Base-by-base conservation (phyloP, 2,888 invertebrate species). In the Luffia ferchaultella region DNA sequence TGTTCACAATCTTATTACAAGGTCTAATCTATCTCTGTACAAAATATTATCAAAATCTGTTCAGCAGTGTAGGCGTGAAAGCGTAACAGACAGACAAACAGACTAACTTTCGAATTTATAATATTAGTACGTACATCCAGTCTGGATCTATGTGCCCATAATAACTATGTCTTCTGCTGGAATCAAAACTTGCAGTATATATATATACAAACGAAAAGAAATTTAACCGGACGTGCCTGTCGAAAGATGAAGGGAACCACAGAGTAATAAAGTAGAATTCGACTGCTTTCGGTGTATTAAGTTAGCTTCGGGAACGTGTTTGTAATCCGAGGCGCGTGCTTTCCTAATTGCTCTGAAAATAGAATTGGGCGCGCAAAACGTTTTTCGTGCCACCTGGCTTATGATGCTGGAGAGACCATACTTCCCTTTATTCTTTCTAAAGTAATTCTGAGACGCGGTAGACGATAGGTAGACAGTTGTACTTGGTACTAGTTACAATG, bases 281-380 rank as follows among this genome's bases (percentile, higher is more conserved):
- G 30, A 12, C 30, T 12, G 30, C 30, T 3, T 30, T 12, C 30
- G 30, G 5, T 12, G 30, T 30, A 30, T 30, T 30, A 30, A 7
- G 30, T 30, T 30, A 3, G 30, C 30, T 30, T 49, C 17, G 20
- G 20, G 42, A 18, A 12, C 42, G 30, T 7, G 30, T 30, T 45
- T 45, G 18, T 16, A 18, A 18, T 30, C 18, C 20, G n/a, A 40
- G 18, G 62, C 62, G 61, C 58, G 64, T 62, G 65, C 65, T 70
- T 72, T 67, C 64, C 65, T 78, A 76, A 79, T 80, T 76, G 76
- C 73, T 66, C 73, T 67, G 62, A 59, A 77, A 80, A 79, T 80
- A 80, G 75, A 64, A 48, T 55, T 55, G 52, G 59, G 56, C 61
- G 58, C 57, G 60, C 62, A 20, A 61, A 62, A 62, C 60, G 59